Conservation (phyloP, 2,113 vertebrate genomes). For the Antigone vipio region DNA sequence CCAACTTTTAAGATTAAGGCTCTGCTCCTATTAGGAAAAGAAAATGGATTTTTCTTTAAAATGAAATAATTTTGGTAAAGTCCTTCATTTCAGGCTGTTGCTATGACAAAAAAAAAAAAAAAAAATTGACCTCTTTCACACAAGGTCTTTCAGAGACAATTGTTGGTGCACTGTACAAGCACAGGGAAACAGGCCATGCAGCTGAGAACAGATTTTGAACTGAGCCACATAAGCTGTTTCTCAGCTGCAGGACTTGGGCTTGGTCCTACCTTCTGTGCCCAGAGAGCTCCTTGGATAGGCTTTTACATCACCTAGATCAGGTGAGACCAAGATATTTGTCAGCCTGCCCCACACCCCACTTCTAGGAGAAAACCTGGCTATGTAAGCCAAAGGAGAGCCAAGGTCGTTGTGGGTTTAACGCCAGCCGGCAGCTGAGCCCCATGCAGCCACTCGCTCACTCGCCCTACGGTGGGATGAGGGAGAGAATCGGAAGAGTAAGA, state of each 20-base stretch:
- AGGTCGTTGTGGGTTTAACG: too few relatives aligned
- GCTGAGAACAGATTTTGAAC: not conserved
- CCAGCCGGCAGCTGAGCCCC: too few relatives aligned
- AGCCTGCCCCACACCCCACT: not conserved
- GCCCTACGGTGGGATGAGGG: too few relatives aligned
- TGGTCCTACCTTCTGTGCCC: not conserved
- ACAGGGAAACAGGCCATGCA: not conserved
- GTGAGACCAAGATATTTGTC: not conserved
- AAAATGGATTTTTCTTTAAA: not conserved
- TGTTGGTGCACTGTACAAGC: not conserved
- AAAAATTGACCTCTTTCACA: not conserved
- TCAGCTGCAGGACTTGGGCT: not conserved
- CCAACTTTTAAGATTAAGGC: not conserved
- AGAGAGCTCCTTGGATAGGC: not conserved
- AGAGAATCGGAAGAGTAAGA: too few relatives aligned
- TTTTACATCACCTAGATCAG: not conserved
- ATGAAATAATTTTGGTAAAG: not conserved
- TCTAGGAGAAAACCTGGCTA: not conserved
- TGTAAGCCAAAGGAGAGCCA: not conserved
- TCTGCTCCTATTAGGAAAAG: not conserved
- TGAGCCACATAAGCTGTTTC: not conserved
- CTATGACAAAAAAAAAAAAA: not conserved
- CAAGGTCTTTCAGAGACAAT: not conserved
- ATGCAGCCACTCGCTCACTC: too few relatives aligned
- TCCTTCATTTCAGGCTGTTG: not conserved